Evolutionary conservation across 2,888 invertebrate genomes (phyloP), one percentile per base, ranked within the genome.

Genomic region (Hirtodrosophila confusa): DNA sequence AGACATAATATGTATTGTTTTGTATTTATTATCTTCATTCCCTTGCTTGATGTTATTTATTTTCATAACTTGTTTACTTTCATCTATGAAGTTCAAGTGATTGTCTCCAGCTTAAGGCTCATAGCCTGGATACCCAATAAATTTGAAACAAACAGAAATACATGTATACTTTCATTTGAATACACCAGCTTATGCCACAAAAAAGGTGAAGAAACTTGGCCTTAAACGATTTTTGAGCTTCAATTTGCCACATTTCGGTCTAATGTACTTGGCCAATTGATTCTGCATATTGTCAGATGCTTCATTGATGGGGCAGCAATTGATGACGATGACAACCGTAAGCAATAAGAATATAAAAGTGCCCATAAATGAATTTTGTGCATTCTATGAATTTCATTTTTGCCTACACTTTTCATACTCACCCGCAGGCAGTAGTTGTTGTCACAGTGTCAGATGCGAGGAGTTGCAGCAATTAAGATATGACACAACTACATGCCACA

Each of bases 381-480:
- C 27, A 27, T 27, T 27, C 6, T 57, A 47, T 47, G 17, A 39
- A 64, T 33, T 39, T 57, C 48, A 37, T 36, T 51, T 39, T n/a
- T 70, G 10, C 47, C 45, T 12, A 31, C 35, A 35, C 35, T 31
- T 39, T 60, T 57, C 12, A 55, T 35, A 9, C 12, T n/a, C 7
- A 8, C 12, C 43, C 37, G 23, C 29, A 10, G 41, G 27, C 17
- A 17, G 7, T 33, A 36, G 17, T 27, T 27, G 41, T 48, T 61
- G 53, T 37, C 45, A 40, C 31, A 35, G 37, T 50, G 57, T 24
- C 58, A 53, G 39, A 39, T 41, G 9, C 45, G 33, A 39, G 45
- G 58, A 65, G 39, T 63, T 48, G 56, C 55, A 67, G 58, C 76
- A 83, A 86, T 83, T 79, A 69, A 68, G 78, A 62, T 68, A 58